These are phyloP conservation scores for Drosophila pallidifrons DNA, from an alignment of 1,140 invertebrate species.

Conservation along the genomic window DNA sequence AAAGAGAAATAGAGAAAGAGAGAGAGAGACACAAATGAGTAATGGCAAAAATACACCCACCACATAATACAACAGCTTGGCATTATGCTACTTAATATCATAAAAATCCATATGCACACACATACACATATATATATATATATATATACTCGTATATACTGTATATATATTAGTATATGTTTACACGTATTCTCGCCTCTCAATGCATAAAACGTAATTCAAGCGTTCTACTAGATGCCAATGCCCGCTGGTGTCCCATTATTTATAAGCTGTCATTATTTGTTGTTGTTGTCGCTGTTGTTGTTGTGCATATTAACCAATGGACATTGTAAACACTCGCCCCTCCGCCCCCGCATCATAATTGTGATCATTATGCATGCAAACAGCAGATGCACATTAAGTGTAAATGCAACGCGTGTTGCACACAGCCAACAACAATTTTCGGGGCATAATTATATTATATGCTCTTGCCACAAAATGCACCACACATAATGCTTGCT, in stretches of 20 bases:
- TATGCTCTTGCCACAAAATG: slow-evolving; percentile 6
- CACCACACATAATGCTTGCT: background rate
- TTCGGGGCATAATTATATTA: slow-evolving; percentile 31
- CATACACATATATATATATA: background rate
- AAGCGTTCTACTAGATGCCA: slow-evolving; percentile 15
- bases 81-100: slow-evolving; percentile 26
- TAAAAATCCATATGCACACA: slow-evolving; percentile 23
- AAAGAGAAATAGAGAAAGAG: no score
- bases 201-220: slow-evolving; percentile 15
- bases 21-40: slow-evolving; percentile 15
- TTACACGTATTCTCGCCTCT: background rate
- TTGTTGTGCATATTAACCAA: slow-evolving; percentile 23
- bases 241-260: slow-evolving; percentile 28
- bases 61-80: background rate
- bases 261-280: slow-evolving; percentile 51
- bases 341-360: no score
- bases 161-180: background rate
- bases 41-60: slow-evolving; percentile 18
- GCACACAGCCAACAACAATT: slow-evolving; percentile 9
- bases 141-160: no score
- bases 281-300: slow-evolving; percentile 20
- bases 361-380: slow-evolving; percentile 20
- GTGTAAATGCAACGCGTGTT: slow-evolving; percentile 12
- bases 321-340: slow-evolving; percentile 2
- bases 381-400: slow-evolving; percentile 35